Conservation (phyloP, 2,113 vertebrate genomes). For the Cephalopterus ornatus region DNA sequence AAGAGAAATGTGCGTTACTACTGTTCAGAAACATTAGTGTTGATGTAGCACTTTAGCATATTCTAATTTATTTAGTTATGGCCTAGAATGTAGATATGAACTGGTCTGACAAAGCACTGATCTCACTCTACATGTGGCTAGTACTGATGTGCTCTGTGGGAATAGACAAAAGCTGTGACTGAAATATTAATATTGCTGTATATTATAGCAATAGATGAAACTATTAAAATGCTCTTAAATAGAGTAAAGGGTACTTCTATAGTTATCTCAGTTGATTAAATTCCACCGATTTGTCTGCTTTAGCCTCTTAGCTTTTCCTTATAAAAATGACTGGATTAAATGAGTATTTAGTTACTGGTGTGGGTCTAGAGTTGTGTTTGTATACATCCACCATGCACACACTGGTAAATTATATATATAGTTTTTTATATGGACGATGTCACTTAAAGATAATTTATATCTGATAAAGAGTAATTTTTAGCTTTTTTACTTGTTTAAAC, state of each 20-base stretch:
- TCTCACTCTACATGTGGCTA: conserved; percentile 78
- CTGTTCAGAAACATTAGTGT: conserved; percentile 77
- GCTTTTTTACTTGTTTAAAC: conserved; percentile 17
- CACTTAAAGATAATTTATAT: conserved; percentile 61
- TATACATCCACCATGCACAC: not conserved
- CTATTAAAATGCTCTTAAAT: conserved; percentile 15
- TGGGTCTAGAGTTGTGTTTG: not conserved
- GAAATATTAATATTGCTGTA: conserved; percentile 43
- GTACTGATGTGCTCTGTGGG: conserved; percentile 56
- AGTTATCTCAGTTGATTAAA: conserved; percentile 41
- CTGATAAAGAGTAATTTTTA: conserved; percentile 37
- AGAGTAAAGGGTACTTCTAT: conserved; percentile 51
- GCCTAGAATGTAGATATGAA: conserved; percentile 76
- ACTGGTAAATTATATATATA: not conserved
- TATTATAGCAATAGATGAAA: conserved; percentile 54
- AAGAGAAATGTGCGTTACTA: conserved; percentile 82
- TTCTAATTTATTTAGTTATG: conserved; percentile 79
- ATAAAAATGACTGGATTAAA: conserved; percentile 62
- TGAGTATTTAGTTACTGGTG: conserved; percentile 54
- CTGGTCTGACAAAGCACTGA: conserved; percentile 73
- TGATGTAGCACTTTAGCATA: conserved; percentile 81
- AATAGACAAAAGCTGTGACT: conserved; percentile 52
- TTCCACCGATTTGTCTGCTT: conserved; percentile 44
- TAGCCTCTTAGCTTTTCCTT: conserved; percentile 32
- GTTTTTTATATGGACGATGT: conserved; percentile 10